Conservation (phyloP, 30 jellyfish, hydroid and myxozoan genomes). For the Phacellophora camtschatica region DNA sequence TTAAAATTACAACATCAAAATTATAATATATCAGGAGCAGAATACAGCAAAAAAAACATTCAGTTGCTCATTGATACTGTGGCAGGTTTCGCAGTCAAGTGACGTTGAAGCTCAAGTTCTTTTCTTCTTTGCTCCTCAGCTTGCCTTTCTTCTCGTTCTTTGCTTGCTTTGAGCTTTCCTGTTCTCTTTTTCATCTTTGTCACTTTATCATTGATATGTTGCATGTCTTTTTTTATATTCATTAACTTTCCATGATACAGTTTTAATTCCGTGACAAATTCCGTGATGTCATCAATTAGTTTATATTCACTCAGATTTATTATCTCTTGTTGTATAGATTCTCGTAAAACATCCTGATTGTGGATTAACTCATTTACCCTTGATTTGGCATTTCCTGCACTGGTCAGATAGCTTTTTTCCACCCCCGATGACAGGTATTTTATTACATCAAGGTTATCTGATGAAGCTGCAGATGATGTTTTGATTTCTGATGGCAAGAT, state of each 20-base stretch:
- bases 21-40: too few species aligned
- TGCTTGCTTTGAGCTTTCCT: constrained; percentile 6
- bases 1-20: too few species aligned
- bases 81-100: constrained; percentile 77
- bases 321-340: constrained; percentile 68
- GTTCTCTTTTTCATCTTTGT: constrained; percentile 50
- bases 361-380: constrained; percentile 50
- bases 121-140: constrained; percentile 53
- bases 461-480: too few species aligned
- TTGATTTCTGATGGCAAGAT: too few species aligned
- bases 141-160: constrained; percentile 58
- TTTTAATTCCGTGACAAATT: constrained; percentile 35
- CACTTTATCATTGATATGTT: constrained; percentile 32
- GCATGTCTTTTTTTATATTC: constrained; percentile 49
- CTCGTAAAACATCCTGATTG: constrained; percentile 60
- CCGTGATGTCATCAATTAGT: constrained; percentile 35
- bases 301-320: constrained; percentile 47
- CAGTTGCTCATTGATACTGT: constrained; percentile 9
- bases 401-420: constrained; percentile 2
- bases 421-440: constrained; percentile 13
- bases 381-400: constrained; percentile 6
- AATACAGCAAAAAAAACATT: not conserved
- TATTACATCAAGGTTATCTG: not conserved
- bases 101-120: constrained; percentile 58
- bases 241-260: constrained; percentile 34